A percentile compares a stretch with the other conserved stretches of the same genome.
Evolutionary conservation across 2,888 invertebrate species (phyloP).

Genomic region (Macaria liturata): DNA sequence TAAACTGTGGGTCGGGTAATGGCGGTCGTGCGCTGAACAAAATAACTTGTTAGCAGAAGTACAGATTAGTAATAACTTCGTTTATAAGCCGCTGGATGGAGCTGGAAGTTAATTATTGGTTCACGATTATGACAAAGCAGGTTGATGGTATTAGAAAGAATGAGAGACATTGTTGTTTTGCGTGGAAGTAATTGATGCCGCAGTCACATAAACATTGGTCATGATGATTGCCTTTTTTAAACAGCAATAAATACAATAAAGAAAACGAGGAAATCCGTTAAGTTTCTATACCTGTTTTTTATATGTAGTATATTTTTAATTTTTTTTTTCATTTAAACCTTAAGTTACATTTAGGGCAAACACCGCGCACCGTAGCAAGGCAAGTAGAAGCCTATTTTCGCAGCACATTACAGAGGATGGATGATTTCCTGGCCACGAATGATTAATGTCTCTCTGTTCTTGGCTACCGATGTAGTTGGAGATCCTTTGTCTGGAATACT

Average conservation of each 20-base stretch:
- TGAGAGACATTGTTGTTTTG: not conserved
- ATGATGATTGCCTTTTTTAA: too few relatives aligned
- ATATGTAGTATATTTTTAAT: not conserved
- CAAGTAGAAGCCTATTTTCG: conserved; percentile 79
- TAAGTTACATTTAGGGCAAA: conserved; percentile 57
- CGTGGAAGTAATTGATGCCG: too few relatives aligned
- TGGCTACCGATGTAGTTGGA: conserved; percentile 34
- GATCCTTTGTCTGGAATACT: conserved; percentile 7
- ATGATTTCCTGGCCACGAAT: conserved; percentile 79
- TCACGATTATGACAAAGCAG: conserved; percentile 44
- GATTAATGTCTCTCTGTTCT: conserved; percentile 71
- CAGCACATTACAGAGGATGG: conserved; percentile 81
- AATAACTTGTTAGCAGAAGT: conserved; percentile 54
- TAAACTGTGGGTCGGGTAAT: conserved; percentile 39
- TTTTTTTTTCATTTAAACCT: conserved; percentile 2
- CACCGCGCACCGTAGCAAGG: conserved; percentile 55
- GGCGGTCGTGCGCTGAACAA: conserved; percentile 56
- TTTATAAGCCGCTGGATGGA: conserved; percentile 37
- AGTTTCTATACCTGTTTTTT: too few relatives aligned
- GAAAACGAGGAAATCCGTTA: too few relatives aligned
- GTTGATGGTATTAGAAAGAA: conserved; percentile 12
- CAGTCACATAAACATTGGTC: too few relatives aligned
- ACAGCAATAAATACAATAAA: too few relatives aligned
- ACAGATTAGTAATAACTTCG: conserved; percentile 32
- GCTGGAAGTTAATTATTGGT: conserved; percentile 51